Base-by-base conservation (phyloP, 2,888 invertebrate genomes). In the Brachyopa scutellaris region DNA sequence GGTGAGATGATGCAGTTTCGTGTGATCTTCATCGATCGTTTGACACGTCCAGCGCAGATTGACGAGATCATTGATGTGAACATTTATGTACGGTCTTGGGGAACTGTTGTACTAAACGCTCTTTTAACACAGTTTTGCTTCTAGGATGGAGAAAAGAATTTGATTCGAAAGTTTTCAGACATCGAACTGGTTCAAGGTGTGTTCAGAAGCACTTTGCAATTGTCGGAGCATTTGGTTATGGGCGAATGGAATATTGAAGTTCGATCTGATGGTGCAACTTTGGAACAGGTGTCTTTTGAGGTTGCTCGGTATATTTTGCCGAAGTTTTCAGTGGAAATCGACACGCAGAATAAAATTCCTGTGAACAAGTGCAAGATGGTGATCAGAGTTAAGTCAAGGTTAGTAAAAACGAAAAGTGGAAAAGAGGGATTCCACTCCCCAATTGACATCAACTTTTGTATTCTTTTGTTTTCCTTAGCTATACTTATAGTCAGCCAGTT, bases 271-370 rank as follows among this genome's bases (percentile, higher is more conserved):
- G 72, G 62, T 2, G 85, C 85, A 9, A 84, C 86, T 23, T 36
- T 36, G 0, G 84, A 91, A 88, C 85, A 74, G 0, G 88, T 87
- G 66, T 19, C 19, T 42, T 89, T 90, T 62, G 93, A 95, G 86
- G 96, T 98, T 8, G 97, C 96, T 8, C 96, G 97, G 90, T 97
- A 97, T 88, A 95, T 98, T 55, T 91, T 97, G 84, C 99, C 99
- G 0, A 97, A 97, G 88, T 99, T 98, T 90, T 94, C 97, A 86
- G 95, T 99, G 79, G 93, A 93, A 45, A 94, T 99, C 84, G 93
- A 95, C 84, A 93, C 96, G 33, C 96, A 97, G 0, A 92, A 95
- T 62, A 95, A 96, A 88, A 93, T 95, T 2, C 95, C 97, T 0
- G 96, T 97, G 88, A 94, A 94, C 84, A 96, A 97, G 74, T 95